Evolutionary conservation across 2,113 vertebrate genomes (phyloP).

Genomic region (Circaetus cinerascens): DNA sequence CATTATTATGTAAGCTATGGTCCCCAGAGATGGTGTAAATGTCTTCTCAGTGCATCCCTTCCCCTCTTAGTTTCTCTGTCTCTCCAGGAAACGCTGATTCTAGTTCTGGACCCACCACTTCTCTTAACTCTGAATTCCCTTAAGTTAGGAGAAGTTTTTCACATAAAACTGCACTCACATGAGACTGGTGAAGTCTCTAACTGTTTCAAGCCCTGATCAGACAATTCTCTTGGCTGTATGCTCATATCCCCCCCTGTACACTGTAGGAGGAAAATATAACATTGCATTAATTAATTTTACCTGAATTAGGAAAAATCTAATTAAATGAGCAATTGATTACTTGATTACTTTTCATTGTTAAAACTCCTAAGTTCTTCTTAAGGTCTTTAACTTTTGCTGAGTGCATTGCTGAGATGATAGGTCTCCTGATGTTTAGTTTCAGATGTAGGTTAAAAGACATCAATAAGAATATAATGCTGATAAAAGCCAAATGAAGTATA

Average conservation of each 20-base stretch:
- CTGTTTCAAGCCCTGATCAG: background rate
- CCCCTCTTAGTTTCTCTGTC: background rate
- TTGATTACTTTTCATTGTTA: background rate
- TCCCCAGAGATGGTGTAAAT: background rate
- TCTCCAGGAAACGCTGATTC: background rate
- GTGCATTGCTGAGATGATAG: background rate
- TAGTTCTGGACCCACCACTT: background rate
- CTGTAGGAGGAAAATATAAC: background rate
- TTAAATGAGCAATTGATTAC: constrained; percentile 6
- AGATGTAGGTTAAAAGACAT: background rate
- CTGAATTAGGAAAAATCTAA: background rate
- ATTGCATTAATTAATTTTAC: constrained; percentile 6
- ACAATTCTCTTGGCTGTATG: background rate
- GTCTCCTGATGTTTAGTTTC: background rate
- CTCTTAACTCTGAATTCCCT: background rate
- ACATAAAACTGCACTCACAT: background rate
- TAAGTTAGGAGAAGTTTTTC: background rate
- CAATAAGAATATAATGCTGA: background rate
- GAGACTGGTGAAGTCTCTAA: background rate
- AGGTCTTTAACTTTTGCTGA: background rate
- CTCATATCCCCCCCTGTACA: background rate
- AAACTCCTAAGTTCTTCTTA: background rate
- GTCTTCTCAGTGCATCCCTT: background rate
- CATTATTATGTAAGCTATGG: background rate
- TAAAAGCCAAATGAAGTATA: background rate